phyloP scores from a whole-genome alignment of 2,888 invertebrate species.

The Spicauda simplicius region DNA sequence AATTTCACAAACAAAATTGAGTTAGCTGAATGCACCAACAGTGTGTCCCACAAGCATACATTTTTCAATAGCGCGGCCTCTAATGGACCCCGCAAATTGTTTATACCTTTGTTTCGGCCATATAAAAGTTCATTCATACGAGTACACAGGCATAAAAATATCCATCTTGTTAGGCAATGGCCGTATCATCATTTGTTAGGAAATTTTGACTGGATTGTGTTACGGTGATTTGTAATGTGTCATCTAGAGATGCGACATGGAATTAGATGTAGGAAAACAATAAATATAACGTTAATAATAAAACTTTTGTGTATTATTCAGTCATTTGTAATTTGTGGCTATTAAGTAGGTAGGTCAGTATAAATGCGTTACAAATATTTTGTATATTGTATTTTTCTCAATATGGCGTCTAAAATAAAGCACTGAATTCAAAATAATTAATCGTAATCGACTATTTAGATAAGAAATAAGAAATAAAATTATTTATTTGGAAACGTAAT shows the following conservation, averaged over 20 bases:
- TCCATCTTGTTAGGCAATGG: conserved; percentile 72
- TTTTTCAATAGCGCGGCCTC: conserved; percentile 58
- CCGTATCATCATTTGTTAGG: conserved; percentile 68
- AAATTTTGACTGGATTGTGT: conserved; percentile 47
- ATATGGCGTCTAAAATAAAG: no score
- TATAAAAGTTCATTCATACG: conserved; percentile 64
- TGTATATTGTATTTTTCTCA: no score
- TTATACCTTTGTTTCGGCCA: conserved; percentile 70
- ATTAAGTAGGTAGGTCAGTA: no score
- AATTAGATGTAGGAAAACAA: neutral
- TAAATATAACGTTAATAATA: neutral
- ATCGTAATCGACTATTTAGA: no score
- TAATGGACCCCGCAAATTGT: conserved; percentile 71
- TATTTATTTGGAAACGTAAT: no score
- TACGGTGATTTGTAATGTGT: conserved; percentile 36
- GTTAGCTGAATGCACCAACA: conserved; percentile 16
- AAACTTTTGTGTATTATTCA: no score
- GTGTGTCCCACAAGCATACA: conserved; percentile 47
- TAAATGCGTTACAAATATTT: no score
- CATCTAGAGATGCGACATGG: conserved; percentile 1
- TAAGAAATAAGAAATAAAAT: no score
- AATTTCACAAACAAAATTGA: neutral
- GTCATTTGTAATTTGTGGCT: no score
- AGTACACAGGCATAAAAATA: conserved; percentile 57
- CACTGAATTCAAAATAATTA: no score